Base-by-base conservation (phyloP, 2,797 vertebrate genomes). In the Pseudotriccus pelzelni region DNA sequence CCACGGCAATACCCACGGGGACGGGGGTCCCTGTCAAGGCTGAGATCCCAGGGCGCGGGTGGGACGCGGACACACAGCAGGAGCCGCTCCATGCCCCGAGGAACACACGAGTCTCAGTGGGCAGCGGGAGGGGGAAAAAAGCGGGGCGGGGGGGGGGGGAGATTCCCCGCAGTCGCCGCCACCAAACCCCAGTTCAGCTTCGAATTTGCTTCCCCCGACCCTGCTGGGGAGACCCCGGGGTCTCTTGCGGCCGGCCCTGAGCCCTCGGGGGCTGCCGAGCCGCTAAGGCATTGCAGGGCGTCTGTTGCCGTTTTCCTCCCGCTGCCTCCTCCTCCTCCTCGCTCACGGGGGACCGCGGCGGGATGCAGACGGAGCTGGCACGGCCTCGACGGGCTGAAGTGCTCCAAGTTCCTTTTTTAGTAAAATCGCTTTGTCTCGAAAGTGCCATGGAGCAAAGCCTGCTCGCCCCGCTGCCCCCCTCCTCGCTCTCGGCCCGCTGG, bases 401-500 rank as follows among this genome's bases (percentile, higher is more conserved):
- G 74, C 50, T 93, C 25, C 50, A 20, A 92, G 89, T 78, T 90
- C 94, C 96, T 96, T 96, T 96, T 96, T 94, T 95, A 94, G 92
- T 97, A 89, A 96, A 95, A 95, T 62, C 3, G 3, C 69, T 81
- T 92, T 84, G 87, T 75, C 69, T 92, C 10, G 0, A 13, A 63
- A 93, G 86, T 1, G 24, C 84, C 25, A 63, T 1, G 2, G 73
- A 78, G 87, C 76, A 36, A 47, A 69, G 58, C 62, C 28, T 1
- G 27, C 72, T 53, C 20, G 1, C 20, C 52, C 80, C 2, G 1
- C 92, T 21, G 30, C 73, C 84, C 78, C 84, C 73, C 44, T 66
- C 82, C 86, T 12, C 3, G 23, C 2, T 1, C 55, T 69, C 2
- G 0, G n/a, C 5, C 7, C 8, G 5, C n/a, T 12, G 52, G 43